phyloP scores from a whole-genome alignment of 1,140 invertebrate species.

The Camponotus vicinus region DNA sequence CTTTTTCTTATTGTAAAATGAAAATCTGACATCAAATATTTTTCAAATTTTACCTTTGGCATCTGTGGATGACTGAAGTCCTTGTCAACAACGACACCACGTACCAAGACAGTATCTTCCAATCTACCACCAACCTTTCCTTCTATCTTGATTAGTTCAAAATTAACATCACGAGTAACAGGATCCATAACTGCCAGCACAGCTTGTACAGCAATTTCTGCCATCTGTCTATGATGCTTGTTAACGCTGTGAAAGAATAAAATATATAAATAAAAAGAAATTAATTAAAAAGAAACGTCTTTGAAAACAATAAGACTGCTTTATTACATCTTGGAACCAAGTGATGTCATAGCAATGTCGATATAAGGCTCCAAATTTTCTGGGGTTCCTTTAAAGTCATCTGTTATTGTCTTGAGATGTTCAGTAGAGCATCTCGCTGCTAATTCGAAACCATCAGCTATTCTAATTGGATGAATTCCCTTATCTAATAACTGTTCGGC shows the following conservation, averaged over 20 bases:
- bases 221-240: constrained; percentile 98
- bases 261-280: constrained; percentile 11
- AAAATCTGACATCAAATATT: neutral
- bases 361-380: constrained; percentile 96
- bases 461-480: constrained; percentile 99
- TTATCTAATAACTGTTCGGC: constrained; percentile 97
- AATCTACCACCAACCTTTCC: constrained; percentile 99
- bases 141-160: constrained; percentile 99
- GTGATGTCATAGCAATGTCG: constrained; percentile 98
- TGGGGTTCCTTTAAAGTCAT: constrained; percentile 94
- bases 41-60: constrained; percentile 92
- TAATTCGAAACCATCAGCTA: constrained; percentile 99
- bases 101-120: constrained; percentile 98
- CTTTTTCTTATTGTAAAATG: neutral
- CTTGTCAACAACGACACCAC: constrained; percentile 99
- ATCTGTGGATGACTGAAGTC: constrained; percentile 99
- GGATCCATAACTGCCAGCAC: constrained; percentile 98
- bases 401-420: constrained; percentile 95
- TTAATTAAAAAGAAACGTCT: neutral
- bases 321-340: constrained; percentile 98
- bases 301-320: constrained; percentile 21
- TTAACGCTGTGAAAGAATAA: constrained; percentile 87
- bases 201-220: constrained; percentile 99
- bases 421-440: constrained; percentile 96
- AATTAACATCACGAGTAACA: constrained; percentile 98